Conservation (phyloP, 2,113 vertebrate species). For the Ictalurus punctatus region DNA sequence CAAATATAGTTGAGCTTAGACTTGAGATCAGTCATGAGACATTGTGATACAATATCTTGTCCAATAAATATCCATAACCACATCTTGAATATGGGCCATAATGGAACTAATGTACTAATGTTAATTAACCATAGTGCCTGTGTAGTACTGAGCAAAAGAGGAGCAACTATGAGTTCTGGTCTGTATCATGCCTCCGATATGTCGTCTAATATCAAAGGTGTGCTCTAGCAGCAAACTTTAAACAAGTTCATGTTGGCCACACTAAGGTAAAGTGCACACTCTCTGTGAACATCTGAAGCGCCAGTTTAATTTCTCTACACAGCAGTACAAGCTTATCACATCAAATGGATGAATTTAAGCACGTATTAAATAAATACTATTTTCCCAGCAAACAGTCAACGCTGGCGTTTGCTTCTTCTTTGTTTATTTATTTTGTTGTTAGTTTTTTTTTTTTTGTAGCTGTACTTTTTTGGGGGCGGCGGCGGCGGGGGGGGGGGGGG, state of each 20-base stretch:
- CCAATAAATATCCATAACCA: background rate
- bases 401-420: background rate
- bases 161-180: background rate
- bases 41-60: background rate
- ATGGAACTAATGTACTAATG: background rate
- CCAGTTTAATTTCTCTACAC: background rate
- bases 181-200: background rate
- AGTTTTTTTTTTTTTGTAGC: too few species aligned
- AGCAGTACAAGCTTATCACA: background rate
- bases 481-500: too few species aligned
- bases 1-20: background rate
- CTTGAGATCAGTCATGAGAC: background rate
- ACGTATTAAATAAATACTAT: background rate
- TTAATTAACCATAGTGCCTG: background rate
- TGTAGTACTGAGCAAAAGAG: background rate
- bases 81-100: background rate
- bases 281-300: background rate
- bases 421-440: background rate
- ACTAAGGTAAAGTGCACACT: background rate
- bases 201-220: background rate
- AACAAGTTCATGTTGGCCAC: background rate
- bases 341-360: background rate
- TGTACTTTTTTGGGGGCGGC: too few species aligned
- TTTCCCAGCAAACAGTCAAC: background rate
- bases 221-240: background rate